Conservation (phyloP, 2,797 vertebrate genomes). For the Salarias fasciatus region DNA sequence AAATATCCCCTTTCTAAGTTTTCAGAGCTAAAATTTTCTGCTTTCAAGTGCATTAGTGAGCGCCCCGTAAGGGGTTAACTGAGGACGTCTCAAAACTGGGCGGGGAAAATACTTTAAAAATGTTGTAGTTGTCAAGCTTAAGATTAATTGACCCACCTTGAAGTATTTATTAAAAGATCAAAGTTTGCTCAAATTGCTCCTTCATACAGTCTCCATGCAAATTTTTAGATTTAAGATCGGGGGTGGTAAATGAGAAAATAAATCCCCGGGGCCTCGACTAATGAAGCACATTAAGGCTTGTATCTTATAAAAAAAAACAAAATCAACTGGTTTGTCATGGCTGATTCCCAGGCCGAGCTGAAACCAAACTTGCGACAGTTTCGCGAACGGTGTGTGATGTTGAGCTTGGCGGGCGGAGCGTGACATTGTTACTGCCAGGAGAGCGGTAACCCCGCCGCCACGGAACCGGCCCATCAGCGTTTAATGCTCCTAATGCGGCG, state of each 20-base stretch:
- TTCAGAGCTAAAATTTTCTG: too few relatives aligned
- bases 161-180: slow-evolving; percentile 11
- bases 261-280: slow-evolving; percentile 52
- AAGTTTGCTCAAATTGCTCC: slow-evolving; percentile 20
- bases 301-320: slow-evolving; percentile 21
- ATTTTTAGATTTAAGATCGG: slow-evolving; percentile 37
- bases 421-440: slow-evolving; percentile 10
- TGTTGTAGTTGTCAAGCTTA: neutral
- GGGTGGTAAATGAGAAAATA: slow-evolving; percentile 47
- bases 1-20: too few relatives aligned
- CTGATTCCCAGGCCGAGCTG: slow-evolving; percentile 26
- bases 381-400: slow-evolving; percentile 26
- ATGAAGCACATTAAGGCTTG: slow-evolving; percentile 56
- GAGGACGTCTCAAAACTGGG: too few relatives aligned
- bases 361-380: slow-evolving; percentile 24
- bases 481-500: slow-evolving; percentile 12
- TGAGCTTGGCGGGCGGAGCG: slow-evolving; percentile 9
- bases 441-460: slow-evolving; percentile 6
- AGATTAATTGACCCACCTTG: slow-evolving; percentile 18
- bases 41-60: too few relatives aligned
- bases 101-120: neutral
- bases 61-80: too few relatives aligned
- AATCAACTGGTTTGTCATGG: slow-evolving; percentile 48
- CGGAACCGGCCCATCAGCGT: slow-evolving; percentile 1
- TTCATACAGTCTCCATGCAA: slow-evolving; percentile 1